phyloP scores from a whole-genome alignment of 2,797 vertebrate genomes.

The Geotrypetes seraphini region DNA sequence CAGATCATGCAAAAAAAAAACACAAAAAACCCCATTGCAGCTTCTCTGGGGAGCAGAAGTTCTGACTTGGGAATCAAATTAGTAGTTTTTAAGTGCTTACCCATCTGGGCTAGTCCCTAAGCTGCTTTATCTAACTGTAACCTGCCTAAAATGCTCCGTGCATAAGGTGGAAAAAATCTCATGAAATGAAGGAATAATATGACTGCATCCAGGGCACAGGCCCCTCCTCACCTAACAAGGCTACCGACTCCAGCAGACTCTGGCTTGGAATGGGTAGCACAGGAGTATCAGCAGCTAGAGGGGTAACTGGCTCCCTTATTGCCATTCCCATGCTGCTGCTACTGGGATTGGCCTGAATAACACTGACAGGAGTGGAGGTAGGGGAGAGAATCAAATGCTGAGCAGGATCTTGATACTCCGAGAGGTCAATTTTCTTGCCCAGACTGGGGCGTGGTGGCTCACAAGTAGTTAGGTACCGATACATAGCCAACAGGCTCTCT shows the following conservation, averaged over 20 bases:
- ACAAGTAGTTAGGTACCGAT: conserved; percentile 81
- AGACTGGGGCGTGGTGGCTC: conserved; percentile 81
- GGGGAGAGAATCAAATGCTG: conserved; percentile 33
- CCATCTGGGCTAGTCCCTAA: too few species aligned
- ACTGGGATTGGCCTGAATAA: conserved; percentile 52
- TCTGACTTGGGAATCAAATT: too few species aligned
- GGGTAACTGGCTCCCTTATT: conserved; percentile 33
- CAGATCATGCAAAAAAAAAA: too few species aligned
- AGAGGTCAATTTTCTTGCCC: conserved; percentile 80
- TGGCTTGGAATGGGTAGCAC: conserved; percentile 55
- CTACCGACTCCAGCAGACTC: conserved; percentile 56
- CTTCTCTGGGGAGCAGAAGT: too few species aligned
- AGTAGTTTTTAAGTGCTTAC: too few species aligned
- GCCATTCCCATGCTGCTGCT: conserved; percentile 26
- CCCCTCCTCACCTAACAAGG: conserved; percentile 44
- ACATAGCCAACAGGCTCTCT: conserved; percentile 84
- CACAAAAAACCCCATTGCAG: too few species aligned
- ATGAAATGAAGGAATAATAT: too few species aligned
- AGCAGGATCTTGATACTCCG: conserved; percentile 73
- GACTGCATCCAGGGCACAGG: too few species aligned
- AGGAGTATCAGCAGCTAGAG: conserved; percentile 34
- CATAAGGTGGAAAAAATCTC: too few species aligned
- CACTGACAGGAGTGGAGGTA: conserved; percentile 29
- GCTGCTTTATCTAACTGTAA: too few species aligned
- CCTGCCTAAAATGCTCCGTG: too few species aligned